These are phyloP conservation scores for Elymnias hypermnestra DNA, from an alignment of 1,140 invertebrate genomes.

Conservation along the genomic window DNA sequence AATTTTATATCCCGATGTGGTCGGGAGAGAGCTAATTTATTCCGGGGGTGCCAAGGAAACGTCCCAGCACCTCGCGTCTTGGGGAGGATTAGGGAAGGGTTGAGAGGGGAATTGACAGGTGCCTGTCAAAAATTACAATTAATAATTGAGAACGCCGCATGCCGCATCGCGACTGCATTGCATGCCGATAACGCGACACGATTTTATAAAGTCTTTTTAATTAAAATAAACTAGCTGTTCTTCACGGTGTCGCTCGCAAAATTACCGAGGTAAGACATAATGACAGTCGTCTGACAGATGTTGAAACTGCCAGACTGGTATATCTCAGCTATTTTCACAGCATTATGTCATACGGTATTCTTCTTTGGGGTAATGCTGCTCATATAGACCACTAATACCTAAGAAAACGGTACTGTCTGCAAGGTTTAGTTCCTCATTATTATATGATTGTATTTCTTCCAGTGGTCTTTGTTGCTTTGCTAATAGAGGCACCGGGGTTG, in stretches of 20 bases:
- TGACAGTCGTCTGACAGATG: too few relatives aligned
- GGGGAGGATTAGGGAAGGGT: conserved; percentile 71
- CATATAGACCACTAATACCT: too few relatives aligned
- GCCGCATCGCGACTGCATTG: conserved; percentile 20
- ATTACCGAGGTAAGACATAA: background rate
- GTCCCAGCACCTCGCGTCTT: conserved; percentile 57
- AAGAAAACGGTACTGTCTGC: too few relatives aligned
- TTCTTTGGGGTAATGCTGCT: too few relatives aligned
- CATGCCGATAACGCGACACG: conserved; percentile 16
- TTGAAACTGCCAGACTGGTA: too few relatives aligned
- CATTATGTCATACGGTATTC: too few relatives aligned
- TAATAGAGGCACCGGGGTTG: too few relatives aligned
- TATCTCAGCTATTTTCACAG: too few relatives aligned
- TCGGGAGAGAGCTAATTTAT: conserved; percentile 80
- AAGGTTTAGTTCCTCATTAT: too few relatives aligned
- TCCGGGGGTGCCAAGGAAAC: conserved; percentile 72
- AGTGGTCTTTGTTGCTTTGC: too few relatives aligned
- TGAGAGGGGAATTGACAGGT: conserved; percentile 72
- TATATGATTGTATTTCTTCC: too few relatives aligned
- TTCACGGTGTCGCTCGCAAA: too few relatives aligned
- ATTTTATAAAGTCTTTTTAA: conserved; percentile 9
- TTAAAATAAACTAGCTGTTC: background rate
- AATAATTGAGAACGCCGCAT: conserved; percentile 64
- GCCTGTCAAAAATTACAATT: conserved; percentile 74
- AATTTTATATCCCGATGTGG: conserved; percentile 88